Evolutionary conservation across 92 coral and sea anemone genomes (phyloP), one percentile per base, ranked within the genome.

Genomic region (Actinostola sp.): DNA sequence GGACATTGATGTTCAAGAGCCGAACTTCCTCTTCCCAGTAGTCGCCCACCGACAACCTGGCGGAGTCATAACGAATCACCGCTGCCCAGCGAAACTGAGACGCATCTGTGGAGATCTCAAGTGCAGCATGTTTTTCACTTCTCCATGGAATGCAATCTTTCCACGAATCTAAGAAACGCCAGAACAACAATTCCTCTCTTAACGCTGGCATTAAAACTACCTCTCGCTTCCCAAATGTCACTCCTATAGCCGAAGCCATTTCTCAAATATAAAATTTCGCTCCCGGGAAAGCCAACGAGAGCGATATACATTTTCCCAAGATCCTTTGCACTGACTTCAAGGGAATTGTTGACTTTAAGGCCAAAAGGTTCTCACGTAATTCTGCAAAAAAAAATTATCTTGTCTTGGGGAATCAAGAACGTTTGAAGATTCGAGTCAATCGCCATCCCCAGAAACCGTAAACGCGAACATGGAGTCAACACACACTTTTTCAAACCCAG

Each of bases 231-330:
- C 67, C 21, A 20, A 54, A 10, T 17, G 77, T 29, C 32, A 34
- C 53, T 2, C 76, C 59, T 1, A 68, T 35, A 10, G 76, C 76
- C 16, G 77, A 67, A 36, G 77, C 66, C 83, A 77, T 77, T 50
- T 68, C 77, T 49, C 83, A 33, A 34, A 77, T 77, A 57, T 53
- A 77, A 63, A 77, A 67, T 44, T 72, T 85, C 24, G 78, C 71
- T 17, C 66, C 86, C 9, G 82, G 82, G 30, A 85, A 66, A 1
- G 82, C 86, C 32, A 80, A 58, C 16, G 86, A 73, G 48, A 85
- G 79, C 25, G 89, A 84, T 35, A 38, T 56, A 64, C 85, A 79
- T 66, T 79, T 85, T 25, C 90, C 90, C 79, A 72, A 65, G 27
- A 71, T 52, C 29, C 70, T 73, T 35, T 85, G 86, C 15, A 84